phyloP scores from a whole-genome alignment of 2,113 vertebrate genomes.

The Carlito syrichta region DNA sequence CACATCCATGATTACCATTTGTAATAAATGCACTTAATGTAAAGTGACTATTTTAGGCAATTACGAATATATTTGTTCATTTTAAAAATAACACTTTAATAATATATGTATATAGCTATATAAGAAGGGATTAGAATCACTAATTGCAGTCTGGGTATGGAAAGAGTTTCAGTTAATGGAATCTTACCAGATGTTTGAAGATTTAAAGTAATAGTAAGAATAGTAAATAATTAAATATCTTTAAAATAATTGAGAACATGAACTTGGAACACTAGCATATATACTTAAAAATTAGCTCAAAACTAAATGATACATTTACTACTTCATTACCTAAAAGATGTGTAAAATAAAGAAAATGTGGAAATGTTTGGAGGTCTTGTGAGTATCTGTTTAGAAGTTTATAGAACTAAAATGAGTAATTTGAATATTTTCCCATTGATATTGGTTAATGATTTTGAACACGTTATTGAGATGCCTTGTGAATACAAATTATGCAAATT shows the following conservation, averaged over 20 bases:
- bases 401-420: not conserved
- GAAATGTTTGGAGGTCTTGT: not conserved
- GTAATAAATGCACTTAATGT: not conserved
- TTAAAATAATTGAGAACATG: conserved; percentile 15
- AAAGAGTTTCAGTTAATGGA: not conserved
- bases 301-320: not conserved
- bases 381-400: not conserved
- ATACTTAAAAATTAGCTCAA: conserved; percentile 33
- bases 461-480: not conserved
- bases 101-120: not conserved
- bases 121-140: not conserved
- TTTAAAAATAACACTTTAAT: conserved; percentile 8
- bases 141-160: not conserved
- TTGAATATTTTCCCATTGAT: not conserved
- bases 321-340: not conserved
- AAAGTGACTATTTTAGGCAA: not conserved
- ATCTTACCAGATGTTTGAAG: not conserved
- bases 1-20: not conserved
- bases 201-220: not conserved
- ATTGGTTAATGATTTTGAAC: not conserved
- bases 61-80: not conserved
- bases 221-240: not conserved
- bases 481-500: not conserved
- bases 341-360: not conserved
- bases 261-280: not conserved